Evolutionary conservation across 2,113 vertebrate genomes (phyloP).

Genomic region (Caranx ignobilis): DNA sequence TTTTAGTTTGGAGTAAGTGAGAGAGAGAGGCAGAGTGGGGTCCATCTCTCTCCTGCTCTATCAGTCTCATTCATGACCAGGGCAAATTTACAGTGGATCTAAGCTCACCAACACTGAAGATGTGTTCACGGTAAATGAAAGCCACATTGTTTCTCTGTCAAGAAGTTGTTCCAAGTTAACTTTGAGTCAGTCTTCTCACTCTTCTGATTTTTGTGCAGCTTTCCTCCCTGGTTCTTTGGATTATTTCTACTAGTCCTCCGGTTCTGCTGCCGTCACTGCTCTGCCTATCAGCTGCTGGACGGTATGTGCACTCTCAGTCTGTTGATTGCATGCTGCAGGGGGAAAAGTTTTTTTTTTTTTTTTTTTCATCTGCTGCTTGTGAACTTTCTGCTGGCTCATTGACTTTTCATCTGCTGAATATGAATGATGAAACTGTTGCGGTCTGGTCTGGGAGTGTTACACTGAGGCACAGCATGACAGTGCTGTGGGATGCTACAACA

Average conservation of each 20-base stretch:
- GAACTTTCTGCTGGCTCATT: constrained; percentile 51
- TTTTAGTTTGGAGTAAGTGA: constrained; percentile 60
- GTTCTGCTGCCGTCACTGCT: constrained; percentile 61
- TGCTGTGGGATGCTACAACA: background rate
- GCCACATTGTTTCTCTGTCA: background rate
- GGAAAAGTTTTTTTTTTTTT: background rate
- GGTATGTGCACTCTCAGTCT: constrained; percentile 71
- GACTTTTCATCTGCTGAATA: constrained; percentile 31
- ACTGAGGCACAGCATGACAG: background rate
- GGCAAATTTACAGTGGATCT: constrained; percentile 58
- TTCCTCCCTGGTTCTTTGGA: constrained; percentile 73
- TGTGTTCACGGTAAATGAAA: constrained; percentile 77
- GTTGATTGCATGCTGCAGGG: background rate
- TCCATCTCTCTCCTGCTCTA: constrained; percentile 70
- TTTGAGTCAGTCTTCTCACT: constrained; percentile 22
- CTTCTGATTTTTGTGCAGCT: constrained; percentile 62
- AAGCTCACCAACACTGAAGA: constrained; percentile 64
- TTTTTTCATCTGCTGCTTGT: background rate
- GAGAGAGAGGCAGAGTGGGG: constrained; percentile 62
- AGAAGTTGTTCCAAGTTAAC: background rate
- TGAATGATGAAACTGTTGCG: constrained; percentile 35
- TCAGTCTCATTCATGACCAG: constrained; percentile 61
- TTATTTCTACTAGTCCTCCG: constrained; percentile 66
- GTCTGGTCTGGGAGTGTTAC: background rate
- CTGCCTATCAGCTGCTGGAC: constrained; percentile 73